Conservation (phyloP, 1,140 invertebrate genomes). For the Stegodyphus mimosarum region DNA sequence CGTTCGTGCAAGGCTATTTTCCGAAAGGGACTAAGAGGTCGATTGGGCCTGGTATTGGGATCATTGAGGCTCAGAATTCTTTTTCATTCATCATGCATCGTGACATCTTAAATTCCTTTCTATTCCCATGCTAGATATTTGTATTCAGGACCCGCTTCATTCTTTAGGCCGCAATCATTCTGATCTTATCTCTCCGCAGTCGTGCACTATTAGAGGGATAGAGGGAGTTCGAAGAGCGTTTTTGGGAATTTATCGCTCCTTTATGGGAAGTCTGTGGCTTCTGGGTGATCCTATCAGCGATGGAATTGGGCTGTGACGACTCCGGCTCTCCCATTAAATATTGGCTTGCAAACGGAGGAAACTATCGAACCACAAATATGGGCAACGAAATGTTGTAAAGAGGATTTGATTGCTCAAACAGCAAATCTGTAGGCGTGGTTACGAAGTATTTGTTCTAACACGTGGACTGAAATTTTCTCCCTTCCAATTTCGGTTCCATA, state of each 20-base stretch:
- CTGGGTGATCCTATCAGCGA: neutral
- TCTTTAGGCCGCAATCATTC: slow-evolving; percentile 2
- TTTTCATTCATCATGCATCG: too few species aligned
- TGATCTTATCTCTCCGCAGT: neutral
- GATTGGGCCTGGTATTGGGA: too few species aligned
- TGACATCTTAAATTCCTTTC: too few species aligned
- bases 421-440: neutral
- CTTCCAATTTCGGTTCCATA: too few species aligned
- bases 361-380: neutral
- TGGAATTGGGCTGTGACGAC: slow-evolving; percentile 14
- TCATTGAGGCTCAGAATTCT: too few species aligned
- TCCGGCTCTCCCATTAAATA: neutral
- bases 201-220: neutral
- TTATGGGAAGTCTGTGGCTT: slow-evolving; percentile 16
- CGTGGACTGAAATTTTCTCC: too few species aligned
- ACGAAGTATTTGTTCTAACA: too few species aligned
- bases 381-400: neutral
- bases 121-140: neutral
- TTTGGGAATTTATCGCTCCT: slow-evolving; percentile 19
- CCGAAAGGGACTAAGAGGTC: too few species aligned
- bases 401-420: neutral
- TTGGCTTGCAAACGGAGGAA: neutral
- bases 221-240: neutral
- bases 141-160: slow-evolving; percentile 4
- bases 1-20: too few species aligned